A percentile compares a stretch with the other conserved stretches of the same genome.
Evolutionary conservation across 2,113 vertebrate species (phyloP).

Genomic region (Melierax canorus): DNA sequence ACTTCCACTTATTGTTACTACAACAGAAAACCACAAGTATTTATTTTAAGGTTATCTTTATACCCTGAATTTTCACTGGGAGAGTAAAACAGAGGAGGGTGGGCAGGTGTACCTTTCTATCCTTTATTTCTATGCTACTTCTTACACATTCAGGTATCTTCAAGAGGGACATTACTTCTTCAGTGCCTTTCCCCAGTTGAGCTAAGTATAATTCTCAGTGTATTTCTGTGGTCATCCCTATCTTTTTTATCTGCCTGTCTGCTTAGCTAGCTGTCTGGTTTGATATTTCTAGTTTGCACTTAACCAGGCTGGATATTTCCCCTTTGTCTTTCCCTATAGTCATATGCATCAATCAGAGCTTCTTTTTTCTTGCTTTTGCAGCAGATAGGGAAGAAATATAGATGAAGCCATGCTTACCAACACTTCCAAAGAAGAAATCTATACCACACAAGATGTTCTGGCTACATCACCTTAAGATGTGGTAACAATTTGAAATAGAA

Average conservation of each 20-base stretch:
- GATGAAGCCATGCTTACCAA: neutral
- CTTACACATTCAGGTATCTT: neutral
- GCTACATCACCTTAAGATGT: neutral
- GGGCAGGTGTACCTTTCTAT: neutral
- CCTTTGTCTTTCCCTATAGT: slow-evolving; percentile 22
- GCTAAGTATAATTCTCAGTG: neutral
- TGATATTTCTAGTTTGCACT: slow-evolving; percentile 13
- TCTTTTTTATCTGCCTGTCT: neutral
- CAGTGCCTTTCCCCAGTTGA: neutral
- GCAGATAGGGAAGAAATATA: neutral
- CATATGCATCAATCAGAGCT: slow-evolving; percentile 18
- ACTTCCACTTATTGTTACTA: neutral
- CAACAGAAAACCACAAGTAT: neutral
- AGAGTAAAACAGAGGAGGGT: neutral
- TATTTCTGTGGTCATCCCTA: neutral
- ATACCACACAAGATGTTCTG: neutral
- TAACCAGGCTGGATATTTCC: neutral
- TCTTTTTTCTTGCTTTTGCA: neutral
- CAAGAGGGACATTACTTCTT: neutral
- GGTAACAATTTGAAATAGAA: neutral
- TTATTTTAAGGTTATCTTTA: neutral
- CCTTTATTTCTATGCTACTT: neutral
- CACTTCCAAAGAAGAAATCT: neutral
- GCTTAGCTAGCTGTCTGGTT: slow-evolving; percentile 23
- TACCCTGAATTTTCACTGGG: neutral